These are phyloP conservation scores for Uloborus diversus DNA, from an alignment of 1,140 invertebrate genomes.

Conservation along the genomic window DNA sequence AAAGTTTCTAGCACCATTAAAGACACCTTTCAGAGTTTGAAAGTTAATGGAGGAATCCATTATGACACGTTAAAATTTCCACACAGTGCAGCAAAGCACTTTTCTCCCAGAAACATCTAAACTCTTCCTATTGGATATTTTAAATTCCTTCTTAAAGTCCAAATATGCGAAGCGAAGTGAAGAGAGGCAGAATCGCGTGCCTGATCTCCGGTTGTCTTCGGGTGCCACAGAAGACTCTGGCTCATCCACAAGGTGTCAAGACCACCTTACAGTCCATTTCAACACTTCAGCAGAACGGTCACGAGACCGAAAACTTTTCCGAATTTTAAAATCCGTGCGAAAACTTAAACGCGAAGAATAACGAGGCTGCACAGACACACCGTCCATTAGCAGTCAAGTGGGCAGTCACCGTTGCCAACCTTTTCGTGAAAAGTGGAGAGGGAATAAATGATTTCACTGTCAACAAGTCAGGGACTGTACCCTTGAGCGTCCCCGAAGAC, in stretches of 20 bases:
- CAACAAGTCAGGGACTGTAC: background rate
- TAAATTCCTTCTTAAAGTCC: background rate
- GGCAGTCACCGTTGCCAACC: too few species aligned
- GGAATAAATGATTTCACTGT: constrained; percentile 16
- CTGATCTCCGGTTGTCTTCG: constrained; percentile 21
- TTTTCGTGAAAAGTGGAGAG: background rate
- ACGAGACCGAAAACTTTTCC: constrained; percentile 36
- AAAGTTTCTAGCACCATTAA: too few species aligned
- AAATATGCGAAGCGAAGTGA: background rate
- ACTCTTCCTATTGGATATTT: too few species aligned
- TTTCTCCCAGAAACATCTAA: too few species aligned
- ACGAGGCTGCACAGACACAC: background rate
- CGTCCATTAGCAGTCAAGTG: too few species aligned
- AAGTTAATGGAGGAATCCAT: too few species aligned
- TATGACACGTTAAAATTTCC: too few species aligned
- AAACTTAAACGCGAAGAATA: background rate
- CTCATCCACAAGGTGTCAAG: constrained; percentile 27
- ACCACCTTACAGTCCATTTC: background rate
- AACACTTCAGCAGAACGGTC: constrained; percentile 27
- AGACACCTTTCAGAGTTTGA: too few species aligned
- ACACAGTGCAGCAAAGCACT: too few species aligned
- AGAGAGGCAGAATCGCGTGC: constrained; percentile 11
- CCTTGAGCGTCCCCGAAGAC: background rate
- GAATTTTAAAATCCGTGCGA: background rate
- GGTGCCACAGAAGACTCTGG: background rate